Evolutionary conservation across 2,888 invertebrate genomes (phyloP).

Genomic region (Molorchus minor): DNA sequence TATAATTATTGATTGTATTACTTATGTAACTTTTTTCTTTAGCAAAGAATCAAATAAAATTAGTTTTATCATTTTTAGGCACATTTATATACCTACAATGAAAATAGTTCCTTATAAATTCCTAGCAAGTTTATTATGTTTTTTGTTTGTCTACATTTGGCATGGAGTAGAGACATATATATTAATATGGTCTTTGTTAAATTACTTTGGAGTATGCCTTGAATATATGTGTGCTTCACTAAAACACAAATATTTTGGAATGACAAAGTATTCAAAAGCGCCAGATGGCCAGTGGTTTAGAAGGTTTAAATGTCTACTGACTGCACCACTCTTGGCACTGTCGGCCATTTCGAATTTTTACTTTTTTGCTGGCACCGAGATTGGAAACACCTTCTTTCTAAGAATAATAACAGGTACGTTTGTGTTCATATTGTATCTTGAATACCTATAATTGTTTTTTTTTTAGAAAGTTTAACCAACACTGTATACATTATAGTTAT

Average conservation of each 20-base stretch:
- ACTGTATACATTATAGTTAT: slow-evolving; percentile 59
- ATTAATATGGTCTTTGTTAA: slow-evolving; percentile 87
- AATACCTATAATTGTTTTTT: slow-evolving; percentile 32
- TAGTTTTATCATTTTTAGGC: slow-evolving; percentile 69
- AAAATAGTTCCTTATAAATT: slow-evolving; percentile 67
- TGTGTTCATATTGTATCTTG: slow-evolving; percentile 11
- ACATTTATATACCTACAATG: slow-evolving; percentile 78
- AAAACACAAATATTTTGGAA: slow-evolving; percentile 63
- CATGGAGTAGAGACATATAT: slow-evolving; percentile 84
- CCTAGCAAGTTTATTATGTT: slow-evolving; percentile 77
- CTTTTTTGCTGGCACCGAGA: slow-evolving; percentile 80
- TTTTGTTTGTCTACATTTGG: slow-evolving; percentile 89
- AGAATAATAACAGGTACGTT: slow-evolving; percentile 67
- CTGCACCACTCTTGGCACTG: slow-evolving; percentile 76
- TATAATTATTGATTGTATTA: too few species aligned
- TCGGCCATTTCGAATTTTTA: slow-evolving; percentile 89
- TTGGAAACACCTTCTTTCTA: slow-evolving; percentile 76
- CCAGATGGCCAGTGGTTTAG: slow-evolving; percentile 59
- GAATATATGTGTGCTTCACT: slow-evolving; percentile 72
- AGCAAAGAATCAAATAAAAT: too few species aligned
- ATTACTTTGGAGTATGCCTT: slow-evolving; percentile 79
- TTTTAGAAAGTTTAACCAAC: slow-evolving; percentile 56
- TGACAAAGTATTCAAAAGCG: slow-evolving; percentile 38
- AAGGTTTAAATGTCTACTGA: slow-evolving; percentile 74
- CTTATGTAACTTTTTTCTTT: too few species aligned